phyloP scores from a whole-genome alignment of 2,113 vertebrate species.

The Leiothrix lutea region DNA sequence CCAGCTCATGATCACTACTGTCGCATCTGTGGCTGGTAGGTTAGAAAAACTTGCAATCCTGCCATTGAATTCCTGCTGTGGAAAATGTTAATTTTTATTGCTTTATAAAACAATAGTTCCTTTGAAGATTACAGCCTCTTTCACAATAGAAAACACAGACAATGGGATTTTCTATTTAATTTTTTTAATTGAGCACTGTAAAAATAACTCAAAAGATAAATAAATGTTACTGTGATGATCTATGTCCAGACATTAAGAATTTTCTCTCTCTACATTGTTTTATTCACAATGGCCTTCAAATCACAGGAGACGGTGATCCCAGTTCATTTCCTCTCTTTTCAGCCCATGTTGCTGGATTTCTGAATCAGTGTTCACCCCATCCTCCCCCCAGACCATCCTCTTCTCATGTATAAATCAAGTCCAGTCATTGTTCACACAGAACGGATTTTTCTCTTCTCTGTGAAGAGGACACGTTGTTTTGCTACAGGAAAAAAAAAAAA shows the following conservation, averaged over 20 bases:
- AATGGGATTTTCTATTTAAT: conserved; percentile 78
- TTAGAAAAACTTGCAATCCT: conserved; percentile 44
- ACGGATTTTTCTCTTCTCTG: conserved; percentile 92
- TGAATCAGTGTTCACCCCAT: conserved; percentile 40
- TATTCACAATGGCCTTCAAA: conserved; percentile 73
- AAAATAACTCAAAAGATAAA: conserved; percentile 77
- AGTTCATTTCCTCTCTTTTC: conserved; percentile 68
- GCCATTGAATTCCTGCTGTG: conserved; percentile 53
- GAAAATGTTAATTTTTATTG: conserved; percentile 67
- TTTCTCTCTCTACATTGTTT: conserved; percentile 73
- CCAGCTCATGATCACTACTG: not conserved
- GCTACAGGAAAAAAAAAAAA: conserved; percentile 72
- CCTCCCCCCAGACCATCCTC: conserved; percentile 35
- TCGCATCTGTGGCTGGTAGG: not conserved
- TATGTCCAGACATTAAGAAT: conserved; percentile 70
- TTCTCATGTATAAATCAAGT: conserved; percentile 56
- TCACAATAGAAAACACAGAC: conserved; percentile 67
- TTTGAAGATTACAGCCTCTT: conserved; percentile 63
- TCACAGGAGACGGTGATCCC: conserved; percentile 67
- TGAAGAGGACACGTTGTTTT: conserved; percentile 90
- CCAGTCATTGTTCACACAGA: conserved; percentile 79
- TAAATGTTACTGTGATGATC: conserved; percentile 72
- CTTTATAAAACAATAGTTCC: conserved; percentile 67
- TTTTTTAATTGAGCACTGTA: conserved; percentile 74
- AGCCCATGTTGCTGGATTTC: conserved; percentile 49